Evolutionary conservation across 2,113 vertebrate genomes (phyloP).

Genomic region (Hiodon tergisus): DNA sequence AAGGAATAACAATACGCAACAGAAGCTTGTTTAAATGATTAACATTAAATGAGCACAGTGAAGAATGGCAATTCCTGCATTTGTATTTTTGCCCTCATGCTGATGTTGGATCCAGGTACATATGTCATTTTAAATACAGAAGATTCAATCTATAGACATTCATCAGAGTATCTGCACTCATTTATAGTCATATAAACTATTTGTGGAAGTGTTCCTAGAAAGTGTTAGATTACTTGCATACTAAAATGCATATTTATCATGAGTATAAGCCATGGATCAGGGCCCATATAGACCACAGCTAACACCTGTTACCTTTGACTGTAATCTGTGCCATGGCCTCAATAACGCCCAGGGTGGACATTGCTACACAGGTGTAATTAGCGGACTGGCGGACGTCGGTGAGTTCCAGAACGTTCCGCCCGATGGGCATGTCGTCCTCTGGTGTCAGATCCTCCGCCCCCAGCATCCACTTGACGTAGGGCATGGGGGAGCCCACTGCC

Average conservation of each 20-base stretch:
- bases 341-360: conserved; percentile 97
- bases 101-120: no score
- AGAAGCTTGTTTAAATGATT: no score
- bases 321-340: conserved; percentile 97
- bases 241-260: conserved; percentile 35
- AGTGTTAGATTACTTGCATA: not conserved
- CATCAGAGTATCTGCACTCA: no score
- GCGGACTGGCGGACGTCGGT: conserved; percentile 96
- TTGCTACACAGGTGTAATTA: conserved; percentile 97
- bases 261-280: not conserved
- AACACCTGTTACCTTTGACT: conserved; percentile 81
- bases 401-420: conserved; percentile 95
- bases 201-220: no score
- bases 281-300: not conserved
- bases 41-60: no score
- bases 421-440: conserved; percentile 98
- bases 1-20: conserved; percentile 26
- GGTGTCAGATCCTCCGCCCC: conserved; percentile 95
- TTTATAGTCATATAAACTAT: no score
- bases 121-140: no score
- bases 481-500: conserved; percentile 97
- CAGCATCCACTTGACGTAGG: conserved; percentile 99
- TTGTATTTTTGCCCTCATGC: no score
- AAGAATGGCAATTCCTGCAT: no score
- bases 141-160: no score